These are phyloP conservation scores for Rhagonycha lutea DNA, from an alignment of 2,888 invertebrate genomes.

Conservation along the genomic window DNA sequence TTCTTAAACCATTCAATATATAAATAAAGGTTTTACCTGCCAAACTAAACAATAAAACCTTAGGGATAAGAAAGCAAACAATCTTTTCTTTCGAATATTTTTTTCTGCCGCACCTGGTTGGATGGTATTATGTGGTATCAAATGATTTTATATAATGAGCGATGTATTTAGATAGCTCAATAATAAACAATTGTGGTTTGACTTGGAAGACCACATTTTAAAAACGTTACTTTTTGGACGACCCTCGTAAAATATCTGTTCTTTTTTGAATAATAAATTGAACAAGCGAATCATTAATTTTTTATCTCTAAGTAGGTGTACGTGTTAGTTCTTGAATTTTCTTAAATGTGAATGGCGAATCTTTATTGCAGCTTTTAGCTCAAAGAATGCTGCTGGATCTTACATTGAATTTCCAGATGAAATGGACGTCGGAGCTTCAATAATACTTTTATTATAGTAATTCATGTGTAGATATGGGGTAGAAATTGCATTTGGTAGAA, in stretches of 20 bases:
- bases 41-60: slow-evolving; percentile 42
- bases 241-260: not conserved
- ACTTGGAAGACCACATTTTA: not conserved
- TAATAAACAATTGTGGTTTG: not conserved
- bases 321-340: slow-evolving; percentile 3
- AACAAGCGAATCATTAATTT: not conserved
- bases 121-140: not conserved
- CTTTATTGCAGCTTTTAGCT: not conserved
- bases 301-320: not conserved
- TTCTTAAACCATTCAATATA: slow-evolving; percentile 39
- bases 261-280: not conserved
- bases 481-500: slow-evolving; percentile 17
- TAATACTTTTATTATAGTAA: slow-evolving; percentile 23
- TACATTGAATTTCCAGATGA: slow-evolving; percentile 6
- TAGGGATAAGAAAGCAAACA: slow-evolving; percentile 46
- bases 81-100: slow-evolving; percentile 40
- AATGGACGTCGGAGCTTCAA: slow-evolving; percentile 11
- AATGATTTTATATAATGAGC: slow-evolving; percentile 11
- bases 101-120: slow-evolving; percentile 46
- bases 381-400: not conserved
- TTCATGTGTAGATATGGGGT: slow-evolving; percentile 7
- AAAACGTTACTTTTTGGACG: not conserved
- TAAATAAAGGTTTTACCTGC: slow-evolving; percentile 40
- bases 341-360: not conserved
- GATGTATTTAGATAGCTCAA: not conserved